Conservation (phyloP, 92 coral and sea anemone species). For the Hydrozoanthus gracilis region DNA sequence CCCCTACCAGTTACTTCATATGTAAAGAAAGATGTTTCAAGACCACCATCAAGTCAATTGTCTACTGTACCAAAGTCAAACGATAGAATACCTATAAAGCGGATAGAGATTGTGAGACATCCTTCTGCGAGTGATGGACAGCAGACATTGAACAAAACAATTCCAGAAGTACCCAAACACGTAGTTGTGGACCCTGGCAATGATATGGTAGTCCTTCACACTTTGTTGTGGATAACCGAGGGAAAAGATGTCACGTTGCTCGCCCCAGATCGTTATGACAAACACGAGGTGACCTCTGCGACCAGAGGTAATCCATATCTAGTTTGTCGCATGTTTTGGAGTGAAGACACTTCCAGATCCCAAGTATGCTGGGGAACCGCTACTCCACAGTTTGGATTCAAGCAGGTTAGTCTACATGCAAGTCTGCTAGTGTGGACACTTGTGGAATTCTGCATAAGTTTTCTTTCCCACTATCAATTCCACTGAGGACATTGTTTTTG, state of each 20-base stretch:
- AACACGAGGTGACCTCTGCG: constrained; percentile 52
- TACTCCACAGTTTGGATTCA: constrained; percentile 87
- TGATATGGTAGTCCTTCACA: constrained; percentile 69
- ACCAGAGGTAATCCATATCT: constrained; percentile 75
- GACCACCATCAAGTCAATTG: background rate
- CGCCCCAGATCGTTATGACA: constrained; percentile 54
- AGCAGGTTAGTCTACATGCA: constrained; percentile 70
- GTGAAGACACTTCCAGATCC: constrained; percentile 89
- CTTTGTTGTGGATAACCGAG: constrained; percentile 95
- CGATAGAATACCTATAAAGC: constrained; percentile 8
- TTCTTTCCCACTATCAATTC: no score
- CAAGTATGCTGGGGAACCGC: constrained; percentile 83
- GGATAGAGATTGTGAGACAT: constrained; percentile 35
- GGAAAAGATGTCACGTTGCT: constrained; percentile 70
- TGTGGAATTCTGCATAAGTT: background rate
- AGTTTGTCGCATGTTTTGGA: constrained; percentile 97
- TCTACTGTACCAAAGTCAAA: background rate
- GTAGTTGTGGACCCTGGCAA: constrained; percentile 20
- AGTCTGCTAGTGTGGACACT: background rate
- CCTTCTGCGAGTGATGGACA: constrained; percentile 6
- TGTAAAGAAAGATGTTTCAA: background rate
- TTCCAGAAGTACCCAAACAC: background rate
- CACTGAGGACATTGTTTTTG: no score
- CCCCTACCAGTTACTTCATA: constrained; percentile 43
- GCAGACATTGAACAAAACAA: background rate